Evolutionary conservation across 2,113 vertebrate genomes (phyloP), one percentile per base, ranked within the genome.

Genomic region (Sphyrna mokarran): DNA sequence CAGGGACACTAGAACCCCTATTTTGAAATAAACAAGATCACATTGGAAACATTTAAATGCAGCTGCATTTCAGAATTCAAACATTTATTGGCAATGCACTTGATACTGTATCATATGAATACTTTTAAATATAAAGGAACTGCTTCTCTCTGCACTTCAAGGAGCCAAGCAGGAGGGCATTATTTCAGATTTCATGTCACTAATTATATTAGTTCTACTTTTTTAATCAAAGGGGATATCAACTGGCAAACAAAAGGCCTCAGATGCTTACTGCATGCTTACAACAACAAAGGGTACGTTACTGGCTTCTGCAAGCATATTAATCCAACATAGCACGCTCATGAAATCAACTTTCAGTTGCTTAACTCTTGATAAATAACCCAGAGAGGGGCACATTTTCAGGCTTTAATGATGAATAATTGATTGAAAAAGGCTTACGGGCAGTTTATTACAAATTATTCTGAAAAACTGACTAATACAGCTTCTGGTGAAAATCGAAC

Each of bases 1-100:
- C 99, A 33, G 99, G 99, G 96, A 98, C 98, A 83, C 98, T 99
- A 96, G 98, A 98, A 96, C 98, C 98, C 97, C 99, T 99, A 97
- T 96, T 96, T 95, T 54, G 0, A 5, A 72, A 94, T 13, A 54
- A 72, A 95, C 68, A 95, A 95, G 29, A 69, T 29, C 9, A 48
- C 40, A 7, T 48, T 26, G 48, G 22, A 29, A 72, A 26, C 20
- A 66, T 69, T 94, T 3, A 20, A 69, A 70, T 68, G 16, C 29
- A 76, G 54, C 61, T 66, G 63, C 91, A 68, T 40, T 37, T 22
- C 37, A 72, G 43, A 95, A 1, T 54, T 95, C 26, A 95, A 95
- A 72, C 1, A 9, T 48, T 95, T 54, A 54, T 10, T 95, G 94
- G 23, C 6, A 33, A 43, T 33, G 4, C 26, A 69, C 40, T 48